Evolutionary conservation across 2,113 vertebrate genomes (phyloP), one percentile per base, ranked within the genome.

Genomic region (Cottus gobio): DNA sequence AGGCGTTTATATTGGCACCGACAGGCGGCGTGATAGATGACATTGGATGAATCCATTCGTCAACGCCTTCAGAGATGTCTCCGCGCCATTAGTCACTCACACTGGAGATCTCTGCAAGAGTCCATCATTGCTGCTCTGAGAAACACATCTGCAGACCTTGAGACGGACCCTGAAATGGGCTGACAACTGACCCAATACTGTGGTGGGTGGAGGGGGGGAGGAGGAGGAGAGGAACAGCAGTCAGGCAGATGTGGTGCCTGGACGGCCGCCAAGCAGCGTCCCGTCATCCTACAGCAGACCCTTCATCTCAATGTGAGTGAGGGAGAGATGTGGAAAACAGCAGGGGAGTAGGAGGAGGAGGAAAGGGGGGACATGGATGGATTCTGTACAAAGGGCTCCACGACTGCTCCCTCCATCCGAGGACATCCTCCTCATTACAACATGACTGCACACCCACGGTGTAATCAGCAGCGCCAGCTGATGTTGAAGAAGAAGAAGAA

Each of bases 171-270:
- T 91, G 91, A 91, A 93, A 92, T 77, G 84, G 89, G 86, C 80
- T 80, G 80, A 90, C 91, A 91, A 92, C 90, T 92, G 89, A 91
- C 90, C 86, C 88, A 90, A 85, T 87, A 88, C 87, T 88, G 86
- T 85, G 85, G 74, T 84, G 75, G 73, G 79, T 7, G 34, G 34
- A 5, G 34, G 34, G 5, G 34, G 34, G 34, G 34, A 31, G 22
- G 73, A 76, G 79, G 78, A 71, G 82, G 89, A 89, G 78, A 87
- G 82, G 66, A 93, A 92, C 92, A 95, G 93, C 93, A 93, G 94
- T 90, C 70, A 70, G 89, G 79, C 95, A 95, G 94, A 95, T 96
- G 95, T 95, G 92, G 82, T 79, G 79, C 28, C 91, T 95, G 95
- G 95, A 94, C 31, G 7, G 34, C 63, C 80, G 92, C 95, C 95